Base-by-base conservation (phyloP, 2,888 invertebrate genomes). In the Electrophaes corylata region DNA sequence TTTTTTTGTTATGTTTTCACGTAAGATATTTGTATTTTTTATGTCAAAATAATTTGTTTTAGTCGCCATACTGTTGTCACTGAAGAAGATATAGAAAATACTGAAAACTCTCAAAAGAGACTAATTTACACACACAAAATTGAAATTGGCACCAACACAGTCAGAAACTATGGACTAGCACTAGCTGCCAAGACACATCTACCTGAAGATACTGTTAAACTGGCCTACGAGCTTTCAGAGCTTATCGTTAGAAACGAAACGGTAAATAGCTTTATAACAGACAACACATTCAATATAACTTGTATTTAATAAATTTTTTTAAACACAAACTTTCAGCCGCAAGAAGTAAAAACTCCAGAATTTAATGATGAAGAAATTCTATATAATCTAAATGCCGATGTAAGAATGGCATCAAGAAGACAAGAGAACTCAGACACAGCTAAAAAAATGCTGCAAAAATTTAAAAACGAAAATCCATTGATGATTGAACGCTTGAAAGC, bases 61-160 rank as follows among this genome's bases (percentile, higher is more conserved):
- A 90, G 90, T 63, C 74, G 79, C 1, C 81, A 88, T 53, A 90
- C 93, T 14, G 81, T 83, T 39, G 91, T 92, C 0, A 74, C 72
- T 14, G 84, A 87, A 71, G 82, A 84, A 69, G 60, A 69, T 8
- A 75, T 78, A 3, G 78, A 76, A 23, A 46, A 49, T 33, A 67
- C 78, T 6, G 75, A 80, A 35, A 71, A 69, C 39, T 65, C 64
- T 2, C 70, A 83, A 11, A 81, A 77, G 37, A 84, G 88, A 64
- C 82, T 96, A 20, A 76, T 93, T n/a, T 96, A 94, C 70, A 93
- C 94, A 19, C 94, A 96, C 70, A 93, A 91, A 70, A 76, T 96
- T 23, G 88, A 92, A 54, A 80, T 86, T 0, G 96, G 96, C 4
- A 81, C 51, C 39, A 55, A 48, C 23, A 55, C 47, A 11, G 43